Percentiles rank a stretch among this genome's conserved stretches.
Evolutionary conservation across 2,888 invertebrate species (phyloP).

Genomic region (Mythimna impura): DNA sequence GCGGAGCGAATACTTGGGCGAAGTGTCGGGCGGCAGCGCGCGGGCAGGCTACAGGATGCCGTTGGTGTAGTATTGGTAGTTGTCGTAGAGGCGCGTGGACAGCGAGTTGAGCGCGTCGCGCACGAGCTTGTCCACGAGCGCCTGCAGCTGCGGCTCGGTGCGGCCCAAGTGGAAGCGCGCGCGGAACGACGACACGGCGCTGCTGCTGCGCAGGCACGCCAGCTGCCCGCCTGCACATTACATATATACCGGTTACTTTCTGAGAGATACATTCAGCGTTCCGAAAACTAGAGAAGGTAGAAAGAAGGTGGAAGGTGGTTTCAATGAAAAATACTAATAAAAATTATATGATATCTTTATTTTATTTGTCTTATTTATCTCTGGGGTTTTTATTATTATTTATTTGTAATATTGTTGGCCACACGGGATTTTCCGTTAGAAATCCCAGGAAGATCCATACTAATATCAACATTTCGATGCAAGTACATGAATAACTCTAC

Average conservation of each 20-base stretch:
- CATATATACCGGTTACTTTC: not conserved
- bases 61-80: slow-evolving; percentile 99
- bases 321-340: too few relatives aligned
- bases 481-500: too few relatives aligned
- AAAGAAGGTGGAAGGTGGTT: too few relatives aligned
- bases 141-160: slow-evolving; percentile 98
- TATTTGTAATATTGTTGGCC: too few relatives aligned
- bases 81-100: slow-evolving; percentile 99
- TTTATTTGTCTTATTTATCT: too few relatives aligned
- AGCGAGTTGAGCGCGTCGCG: slow-evolving; percentile 98
- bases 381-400: too few relatives aligned
- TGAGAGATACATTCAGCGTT: too few relatives aligned
- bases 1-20: not conserved
- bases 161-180: slow-evolving; percentile 98
- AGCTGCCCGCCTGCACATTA: slow-evolving; percentile 95
- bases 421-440: too few relatives aligned
- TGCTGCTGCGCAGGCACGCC: slow-evolving; percentile 98
- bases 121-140: slow-evolving; percentile 97
- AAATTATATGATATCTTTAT: too few relatives aligned
- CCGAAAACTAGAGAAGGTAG: too few relatives aligned
- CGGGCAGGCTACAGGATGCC: slow-evolving; percentile 93
- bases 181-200: slow-evolving; percentile 97
- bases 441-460: too few relatives aligned
- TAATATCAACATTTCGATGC: too few relatives aligned
- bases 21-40: not conserved